Percentiles rank a stretch among this genome's conserved stretches.
phyloP scores from a whole-genome alignment of 2,797 vertebrate species.

The Xerus rutilus region DNA sequence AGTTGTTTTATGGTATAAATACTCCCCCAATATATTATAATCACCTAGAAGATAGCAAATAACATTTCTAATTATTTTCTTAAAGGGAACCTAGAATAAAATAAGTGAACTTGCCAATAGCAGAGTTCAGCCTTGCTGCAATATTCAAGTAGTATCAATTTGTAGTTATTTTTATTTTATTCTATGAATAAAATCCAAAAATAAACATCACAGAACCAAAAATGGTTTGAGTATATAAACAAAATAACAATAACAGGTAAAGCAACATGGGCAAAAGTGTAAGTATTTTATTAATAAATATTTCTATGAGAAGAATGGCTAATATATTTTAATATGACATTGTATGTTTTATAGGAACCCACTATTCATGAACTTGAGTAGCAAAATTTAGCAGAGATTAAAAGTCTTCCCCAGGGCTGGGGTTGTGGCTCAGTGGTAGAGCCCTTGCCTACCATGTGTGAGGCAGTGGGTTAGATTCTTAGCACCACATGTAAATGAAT shows the following conservation, averaged over 20 bases:
- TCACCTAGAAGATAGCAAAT: not conserved
- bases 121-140: not conserved
- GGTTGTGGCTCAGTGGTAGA: too few species aligned
- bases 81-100: constrained; percentile 28
- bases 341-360: constrained; percentile 10
- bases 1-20: not conserved
- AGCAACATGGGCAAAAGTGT: not conserved
- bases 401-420: not conserved
- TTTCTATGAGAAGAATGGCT: not conserved
- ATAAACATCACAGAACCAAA: not conserved
- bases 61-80: constrained; percentile 47
- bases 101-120: constrained; percentile 34
- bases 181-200: constrained; percentile 5
- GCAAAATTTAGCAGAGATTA: not conserved
- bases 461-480: too few species aligned
- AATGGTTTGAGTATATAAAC: not conserved
- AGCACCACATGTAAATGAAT: too few species aligned
- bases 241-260: not conserved
- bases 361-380: not conserved
- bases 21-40: not conserved
- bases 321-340: constrained; percentile 21
- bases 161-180: constrained; percentile 23
- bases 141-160: not conserved
- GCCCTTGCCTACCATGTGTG: too few species aligned
- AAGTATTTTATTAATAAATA: constrained; percentile 51